These are phyloP conservation scores for Homarus americanus DNA, from an alignment of 1,140 invertebrate species.

Conservation along the genomic window DNA sequence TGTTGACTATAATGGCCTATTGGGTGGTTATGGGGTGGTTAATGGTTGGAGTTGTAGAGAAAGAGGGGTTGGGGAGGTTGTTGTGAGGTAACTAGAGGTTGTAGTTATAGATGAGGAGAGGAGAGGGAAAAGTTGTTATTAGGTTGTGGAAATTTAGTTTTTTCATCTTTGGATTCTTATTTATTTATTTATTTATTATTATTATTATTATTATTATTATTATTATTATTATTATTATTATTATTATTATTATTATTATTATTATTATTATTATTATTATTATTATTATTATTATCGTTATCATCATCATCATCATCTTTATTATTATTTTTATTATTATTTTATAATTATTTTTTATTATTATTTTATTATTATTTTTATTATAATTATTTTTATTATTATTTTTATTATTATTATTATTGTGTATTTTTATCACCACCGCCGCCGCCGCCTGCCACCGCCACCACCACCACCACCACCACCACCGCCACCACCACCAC, in stretches of 20 bases:
- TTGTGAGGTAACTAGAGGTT: neutral
- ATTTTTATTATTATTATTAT: too few relatives aligned
- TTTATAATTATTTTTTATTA: too few relatives aligned
- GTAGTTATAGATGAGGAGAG: neutral
- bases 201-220: neutral
- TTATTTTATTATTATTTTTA: too few relatives aligned
- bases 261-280: neutral
- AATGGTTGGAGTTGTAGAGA: neutral
- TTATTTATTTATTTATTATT: too few relatives aligned
- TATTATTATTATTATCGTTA: too few relatives aligned
- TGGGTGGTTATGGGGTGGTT: neutral
- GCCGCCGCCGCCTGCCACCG: too few relatives aligned
- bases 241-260: neutral
- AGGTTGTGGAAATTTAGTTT: neutral
- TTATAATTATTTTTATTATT: too few relatives aligned
- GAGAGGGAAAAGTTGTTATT: neutral
- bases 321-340: neutral
- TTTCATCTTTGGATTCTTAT: neutral
- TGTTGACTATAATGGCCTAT: neutral
- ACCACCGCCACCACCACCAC: too few relatives aligned
- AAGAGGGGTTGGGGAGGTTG: neutral
- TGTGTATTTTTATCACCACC: too few relatives aligned
- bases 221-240: conserved; percentile 10
- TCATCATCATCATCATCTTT: too few relatives aligned
- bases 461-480: too few relatives aligned